Evolutionary conservation across 2,797 vertebrate genomes (phyloP), one percentile per base, ranked within the genome.

Genomic region (Nannoperca obscura): DNA sequence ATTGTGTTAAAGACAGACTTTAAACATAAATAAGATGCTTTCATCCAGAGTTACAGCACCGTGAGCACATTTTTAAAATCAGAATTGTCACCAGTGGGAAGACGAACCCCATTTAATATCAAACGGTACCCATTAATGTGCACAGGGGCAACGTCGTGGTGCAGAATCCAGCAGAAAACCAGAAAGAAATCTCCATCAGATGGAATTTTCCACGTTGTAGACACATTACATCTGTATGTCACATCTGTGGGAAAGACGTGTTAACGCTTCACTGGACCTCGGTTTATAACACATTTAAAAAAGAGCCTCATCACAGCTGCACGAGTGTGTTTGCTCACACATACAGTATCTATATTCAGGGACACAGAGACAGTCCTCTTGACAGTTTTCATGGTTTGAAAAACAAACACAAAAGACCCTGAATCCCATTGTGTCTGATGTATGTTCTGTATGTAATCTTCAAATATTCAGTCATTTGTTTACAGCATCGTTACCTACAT

Each of bases 161-260:
- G 52, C 55, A 50, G 61, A 27, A 71, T 2, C 30, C 62, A 34
- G 24, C 42, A 36, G 49, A 3, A 27, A 49, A 59, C 20, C 17
- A 58, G 57, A 58, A 65, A 76, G 71, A 70, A 27, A 27, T 27
- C 63, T 22, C 82, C 88, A 84, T 88, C 80, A 73, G 82, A 90
- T 82, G 83, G 66, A 66, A 77, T 78, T 90, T 90, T 89, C 66
- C 78, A 84, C 60, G 27, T 57, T 32, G 69, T 68, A 79, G 65
- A 83, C 82, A 78, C 76, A 73, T 84, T 86, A 74, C 59, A 78
- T 67, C 42, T 71, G 59, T 77, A 52, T 63, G 76, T 82, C 83
- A 82, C 80, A 85, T 88, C 80, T 90, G 82, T 85, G 80, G 80
- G 52, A 24, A 74, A 76, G 81, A 74, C 66, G 63, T 49, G 66